phyloP scores from a whole-genome alignment of 2,888 invertebrate genomes.

The Hypolimnas misippus region DNA sequence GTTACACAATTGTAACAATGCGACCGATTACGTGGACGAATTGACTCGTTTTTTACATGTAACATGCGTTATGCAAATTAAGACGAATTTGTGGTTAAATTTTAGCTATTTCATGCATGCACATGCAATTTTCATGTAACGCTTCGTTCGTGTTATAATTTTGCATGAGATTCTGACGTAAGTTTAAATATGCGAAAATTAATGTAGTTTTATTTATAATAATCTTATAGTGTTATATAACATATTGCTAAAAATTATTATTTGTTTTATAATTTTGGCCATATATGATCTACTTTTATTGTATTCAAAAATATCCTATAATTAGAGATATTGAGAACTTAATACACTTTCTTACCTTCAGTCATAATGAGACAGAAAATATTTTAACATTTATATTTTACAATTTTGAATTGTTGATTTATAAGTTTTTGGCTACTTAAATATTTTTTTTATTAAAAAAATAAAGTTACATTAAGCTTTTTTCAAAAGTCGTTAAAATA shows the following conservation, averaged over 20 bases:
- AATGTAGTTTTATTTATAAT: not conserved
- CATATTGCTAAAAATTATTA: not conserved
- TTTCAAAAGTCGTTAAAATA: no score
- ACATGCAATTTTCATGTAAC: slow-evolving; percentile 17
- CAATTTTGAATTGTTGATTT: no score
- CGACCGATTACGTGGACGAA: slow-evolving; percentile 56
- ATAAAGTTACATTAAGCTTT: no score
- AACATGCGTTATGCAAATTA: slow-evolving; percentile 50
- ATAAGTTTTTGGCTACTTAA: no score
- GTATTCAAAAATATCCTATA: no score
- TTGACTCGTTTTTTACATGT: slow-evolving; percentile 53
- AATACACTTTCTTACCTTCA: no score
- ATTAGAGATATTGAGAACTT: no score
- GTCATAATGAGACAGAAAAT: no score
- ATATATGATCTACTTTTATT: no score
- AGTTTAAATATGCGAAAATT: not conserved
- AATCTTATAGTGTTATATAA: no score
- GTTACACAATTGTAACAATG: slow-evolving; percentile 46
- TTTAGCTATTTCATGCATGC: slow-evolving; percentile 18
- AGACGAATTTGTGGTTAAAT: slow-evolving; percentile 13
- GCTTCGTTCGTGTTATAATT: slow-evolving; percentile 8
- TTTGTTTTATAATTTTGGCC: not conserved
- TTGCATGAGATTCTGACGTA: not conserved
- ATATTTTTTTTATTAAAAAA: no score
- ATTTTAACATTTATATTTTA: no score